These are phyloP conservation scores for Choristoneura fumiferana DNA, from an alignment of 1,140 invertebrate genomes.

Conservation along the genomic window DNA sequence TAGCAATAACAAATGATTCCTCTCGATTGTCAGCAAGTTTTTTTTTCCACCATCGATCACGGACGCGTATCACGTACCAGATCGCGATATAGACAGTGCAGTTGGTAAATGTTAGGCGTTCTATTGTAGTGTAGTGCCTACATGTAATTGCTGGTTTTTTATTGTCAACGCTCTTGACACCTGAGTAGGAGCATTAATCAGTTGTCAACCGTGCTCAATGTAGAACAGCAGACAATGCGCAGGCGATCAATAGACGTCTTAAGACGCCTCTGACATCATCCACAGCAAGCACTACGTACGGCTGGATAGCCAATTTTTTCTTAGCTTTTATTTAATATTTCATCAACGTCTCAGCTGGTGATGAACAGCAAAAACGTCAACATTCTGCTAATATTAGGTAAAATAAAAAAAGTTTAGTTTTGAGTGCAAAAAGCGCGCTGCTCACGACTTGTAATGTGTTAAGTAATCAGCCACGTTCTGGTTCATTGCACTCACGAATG, in stretches of 20 bases:
- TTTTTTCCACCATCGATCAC: slow-evolving; percentile 32
- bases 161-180: slow-evolving; percentile 57
- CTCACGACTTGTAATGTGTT: slow-evolving; percentile 61
- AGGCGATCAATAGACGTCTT: slow-evolving; percentile 51
- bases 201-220: slow-evolving; percentile 65
- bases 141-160: slow-evolving; percentile 60
- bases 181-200: slow-evolving; percentile 67
- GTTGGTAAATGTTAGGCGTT: slow-evolving; percentile 59
- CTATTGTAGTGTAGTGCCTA: slow-evolving; percentile 47
- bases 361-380: slow-evolving; percentile 46
- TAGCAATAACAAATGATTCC: slow-evolving; percentile 40
- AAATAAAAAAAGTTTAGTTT: slow-evolving; percentile 51
- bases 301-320: slow-evolving; percentile 21
- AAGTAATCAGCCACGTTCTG: slow-evolving; percentile 72
- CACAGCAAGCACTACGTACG: background rate
- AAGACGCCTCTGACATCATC: background rate
- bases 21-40: slow-evolving; percentile 36
- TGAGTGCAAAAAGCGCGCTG: slow-evolving; percentile 53
- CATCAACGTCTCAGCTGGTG: slow-evolving; percentile 39
- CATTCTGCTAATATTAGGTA: slow-evolving; percentile 51
- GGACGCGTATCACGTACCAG: slow-evolving; percentile 21
- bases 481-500: slow-evolving; percentile 74
- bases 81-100: slow-evolving; percentile 5
- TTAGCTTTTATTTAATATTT: slow-evolving; percentile 34
- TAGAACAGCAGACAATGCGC: slow-evolving; percentile 52